phyloP scores from a whole-genome alignment of 2,888 invertebrate genomes.

The Lycia hirtaria region DNA sequence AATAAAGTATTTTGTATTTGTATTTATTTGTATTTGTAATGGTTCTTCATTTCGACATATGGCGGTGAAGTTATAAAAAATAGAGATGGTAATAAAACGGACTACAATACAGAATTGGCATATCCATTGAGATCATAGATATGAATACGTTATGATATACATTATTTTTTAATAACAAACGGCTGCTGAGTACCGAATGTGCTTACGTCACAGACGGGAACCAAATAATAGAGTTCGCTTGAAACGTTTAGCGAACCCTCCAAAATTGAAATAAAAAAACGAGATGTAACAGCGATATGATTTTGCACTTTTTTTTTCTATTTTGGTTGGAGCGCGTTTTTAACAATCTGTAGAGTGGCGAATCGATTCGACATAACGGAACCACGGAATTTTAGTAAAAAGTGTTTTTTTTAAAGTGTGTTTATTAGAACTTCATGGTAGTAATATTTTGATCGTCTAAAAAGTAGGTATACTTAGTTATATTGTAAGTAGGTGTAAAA shows the following conservation, averaged over 20 bases:
- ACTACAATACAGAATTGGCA: conserved; percentile 39
- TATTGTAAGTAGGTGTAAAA: background rate
- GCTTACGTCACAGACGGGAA: conserved; percentile 79
- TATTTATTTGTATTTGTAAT: no score
- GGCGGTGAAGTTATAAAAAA: conserved; percentile 18
- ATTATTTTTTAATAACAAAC: conserved; percentile 83
- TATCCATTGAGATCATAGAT: conserved; percentile 80
- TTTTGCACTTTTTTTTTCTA: conserved; percentile 79
- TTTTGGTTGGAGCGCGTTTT: conserved; percentile 71
- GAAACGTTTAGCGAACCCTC: conserved; percentile 83
- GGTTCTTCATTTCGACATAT: conserved; percentile 12
- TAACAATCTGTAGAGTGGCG: conserved; percentile 66
- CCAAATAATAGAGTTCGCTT: conserved; percentile 83
- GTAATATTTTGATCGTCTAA: background rate
- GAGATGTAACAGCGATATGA: conserved; percentile 84
- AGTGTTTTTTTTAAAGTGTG: conserved; percentile 22
- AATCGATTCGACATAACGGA: conserved; percentile 61
- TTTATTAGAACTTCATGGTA: conserved; percentile 1
- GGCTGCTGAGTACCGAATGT: conserved; percentile 75
- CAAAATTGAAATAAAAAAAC: conserved; percentile 83
- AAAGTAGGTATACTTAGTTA: background rate
- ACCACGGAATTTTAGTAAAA: conserved; percentile 43
- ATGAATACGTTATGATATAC: conserved; percentile 83
- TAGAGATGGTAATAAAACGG: conserved; percentile 29
- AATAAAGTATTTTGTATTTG: no score